Evolutionary conservation across 2,113 vertebrate species (phyloP).

Genomic region (Corythoichthys intestinalis): DNA sequence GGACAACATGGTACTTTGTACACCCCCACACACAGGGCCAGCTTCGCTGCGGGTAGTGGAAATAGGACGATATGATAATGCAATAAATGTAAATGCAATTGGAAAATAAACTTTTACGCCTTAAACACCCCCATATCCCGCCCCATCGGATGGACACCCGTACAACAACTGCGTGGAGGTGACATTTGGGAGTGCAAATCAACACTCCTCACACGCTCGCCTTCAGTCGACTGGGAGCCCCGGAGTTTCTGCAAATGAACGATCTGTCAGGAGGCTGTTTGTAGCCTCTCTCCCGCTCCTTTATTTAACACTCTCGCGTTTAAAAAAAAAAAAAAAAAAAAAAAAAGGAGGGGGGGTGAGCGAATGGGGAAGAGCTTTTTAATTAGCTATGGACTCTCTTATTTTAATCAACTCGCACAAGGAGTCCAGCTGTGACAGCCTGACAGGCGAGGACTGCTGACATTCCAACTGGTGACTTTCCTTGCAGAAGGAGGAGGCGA

Average conservation of each 20-base stretch:
- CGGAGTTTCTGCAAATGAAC: conserved; percentile 66
- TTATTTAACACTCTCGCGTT: conserved; percentile 70
- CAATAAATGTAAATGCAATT: conserved; percentile 34
- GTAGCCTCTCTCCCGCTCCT: conserved; percentile 63
- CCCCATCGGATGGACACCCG: not conserved
- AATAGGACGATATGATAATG: conserved; percentile 39
- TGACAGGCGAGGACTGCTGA: conserved; percentile 70
- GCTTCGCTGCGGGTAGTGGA: conserved; percentile 32
- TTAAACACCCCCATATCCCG: conserved; percentile 15
- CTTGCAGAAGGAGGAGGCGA: conserved; percentile 19
- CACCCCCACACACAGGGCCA: not conserved
- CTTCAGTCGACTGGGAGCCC: conserved; percentile 57
- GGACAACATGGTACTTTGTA: not conserved
- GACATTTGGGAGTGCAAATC: conserved; percentile 61
- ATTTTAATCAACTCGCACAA: conserved; percentile 74
- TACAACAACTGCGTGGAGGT: conserved; percentile 28
- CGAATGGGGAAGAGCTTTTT: conserved; percentile 66
- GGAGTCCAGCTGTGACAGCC: conserved; percentile 72
- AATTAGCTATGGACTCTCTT: conserved; percentile 73
- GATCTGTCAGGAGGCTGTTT: conserved; percentile 74
- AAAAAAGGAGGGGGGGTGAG: not conserved
- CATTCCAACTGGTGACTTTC: conserved; percentile 55
- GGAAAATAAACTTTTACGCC: conserved; percentile 46
- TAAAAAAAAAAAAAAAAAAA: conserved; percentile 31
- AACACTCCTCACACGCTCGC: conserved; percentile 54